These are phyloP conservation scores for Gymnoscopelus microlampas DNA, from an alignment of 2,797 vertebrate genomes.

Conservation along the genomic window DNA sequence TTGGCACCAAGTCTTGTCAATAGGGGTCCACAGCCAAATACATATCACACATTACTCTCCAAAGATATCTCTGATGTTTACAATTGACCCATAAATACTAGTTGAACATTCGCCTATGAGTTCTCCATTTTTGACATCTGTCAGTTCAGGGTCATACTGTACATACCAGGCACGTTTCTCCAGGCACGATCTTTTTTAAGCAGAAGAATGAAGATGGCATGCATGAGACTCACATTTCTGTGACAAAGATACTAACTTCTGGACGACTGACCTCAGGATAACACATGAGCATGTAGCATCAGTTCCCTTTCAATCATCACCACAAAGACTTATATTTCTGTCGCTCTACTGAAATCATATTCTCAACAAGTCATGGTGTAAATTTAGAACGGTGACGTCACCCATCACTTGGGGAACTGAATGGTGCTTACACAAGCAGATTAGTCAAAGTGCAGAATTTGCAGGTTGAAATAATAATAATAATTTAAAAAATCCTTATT, in stretches of 20 bases:
- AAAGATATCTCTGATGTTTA: no score
- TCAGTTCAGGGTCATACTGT: slow-evolving; percentile 19
- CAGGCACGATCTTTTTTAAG: background rate
- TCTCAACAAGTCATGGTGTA: slow-evolving; percentile 4
- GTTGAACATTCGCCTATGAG: background rate
- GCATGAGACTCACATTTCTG: no score
- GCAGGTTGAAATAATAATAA: background rate
- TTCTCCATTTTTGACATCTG: slow-evolving; percentile 35
- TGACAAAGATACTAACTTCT: no score
- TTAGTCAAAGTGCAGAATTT: slow-evolving; percentile 1
- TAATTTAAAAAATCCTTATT: no score
- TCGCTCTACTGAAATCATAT: slow-evolving; percentile 14
- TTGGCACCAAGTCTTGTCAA: no score
- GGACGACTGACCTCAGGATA: no score
- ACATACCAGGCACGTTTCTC: background rate
- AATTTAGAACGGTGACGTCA: slow-evolving; percentile 4
- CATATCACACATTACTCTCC: no score
- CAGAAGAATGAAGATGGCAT: no score
- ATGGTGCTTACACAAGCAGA: background rate
- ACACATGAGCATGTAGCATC: no score
- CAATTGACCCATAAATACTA: no score
- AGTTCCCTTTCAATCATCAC: background rate
- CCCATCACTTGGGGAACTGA: background rate
- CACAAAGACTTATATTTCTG: slow-evolving; percentile 13
- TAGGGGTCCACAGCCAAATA: no score